phyloP scores from a whole-genome alignment of 35 echinoderm and acorn worm genomes.

The Apostichopus parvimensis region DNA sequence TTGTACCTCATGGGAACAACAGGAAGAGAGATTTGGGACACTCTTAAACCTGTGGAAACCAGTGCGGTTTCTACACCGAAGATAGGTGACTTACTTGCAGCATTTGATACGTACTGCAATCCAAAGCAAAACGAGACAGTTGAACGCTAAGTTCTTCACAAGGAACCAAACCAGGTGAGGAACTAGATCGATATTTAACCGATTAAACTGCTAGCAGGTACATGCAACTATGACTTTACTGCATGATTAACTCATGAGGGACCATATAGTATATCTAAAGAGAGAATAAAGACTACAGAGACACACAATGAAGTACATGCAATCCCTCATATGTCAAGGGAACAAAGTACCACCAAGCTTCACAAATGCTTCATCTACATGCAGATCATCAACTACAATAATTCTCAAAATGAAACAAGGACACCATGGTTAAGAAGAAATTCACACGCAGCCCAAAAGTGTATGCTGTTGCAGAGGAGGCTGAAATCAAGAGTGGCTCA shows the following conservation, averaged over 20 bases:
- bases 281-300: slow-evolving; percentile 14
- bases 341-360: too few relatives aligned
- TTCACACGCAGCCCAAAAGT: not conserved
- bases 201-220: not conserved
- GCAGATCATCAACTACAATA: not conserved
- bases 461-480: not conserved
- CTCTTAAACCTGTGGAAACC: not conserved
- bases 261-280: slow-evolving; percentile 13
- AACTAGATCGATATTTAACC: not conserved
- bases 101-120: slow-evolving; percentile 6
- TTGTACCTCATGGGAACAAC: slow-evolving; percentile 27
- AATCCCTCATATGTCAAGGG: not conserved
- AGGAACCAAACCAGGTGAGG: slow-evolving; percentile 6
- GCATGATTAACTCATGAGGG: slow-evolving; percentile 26
- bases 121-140: slow-evolving; percentile 40
- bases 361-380: not conserved
- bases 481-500: not conserved
- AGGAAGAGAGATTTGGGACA: not conserved
- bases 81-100: not conserved
- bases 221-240: not conserved
- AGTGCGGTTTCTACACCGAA: not conserved
- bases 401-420: not conserved
- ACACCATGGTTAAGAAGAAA: not conserved
- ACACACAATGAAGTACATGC: not conserved
- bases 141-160: slow-evolving; percentile 47